Evolutionary conservation across 2,888 invertebrate genomes (phyloP).

Genomic region (Tenodera sinensis): DNA sequence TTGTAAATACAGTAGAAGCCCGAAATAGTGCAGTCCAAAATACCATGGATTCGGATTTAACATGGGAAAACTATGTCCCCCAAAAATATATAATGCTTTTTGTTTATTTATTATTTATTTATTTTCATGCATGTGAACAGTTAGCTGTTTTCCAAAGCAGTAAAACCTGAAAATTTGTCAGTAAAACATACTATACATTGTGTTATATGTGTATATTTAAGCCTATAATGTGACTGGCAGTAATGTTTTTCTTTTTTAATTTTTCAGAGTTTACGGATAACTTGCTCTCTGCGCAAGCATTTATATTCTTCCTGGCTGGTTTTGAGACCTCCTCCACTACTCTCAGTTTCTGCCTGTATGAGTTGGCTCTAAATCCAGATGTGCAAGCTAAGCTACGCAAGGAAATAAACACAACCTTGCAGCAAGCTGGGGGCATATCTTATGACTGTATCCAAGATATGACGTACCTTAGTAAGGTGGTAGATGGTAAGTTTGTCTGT

Average conservation of each 20-base stretch:
- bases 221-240: no score
- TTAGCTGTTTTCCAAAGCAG: no score
- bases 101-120: no score
- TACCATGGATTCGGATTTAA: no score
- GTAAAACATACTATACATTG: no score
- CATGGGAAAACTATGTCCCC: no score
- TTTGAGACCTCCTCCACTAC: slow-evolving; percentile 10
- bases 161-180: no score
- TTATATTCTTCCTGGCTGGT: slow-evolving; percentile 1
- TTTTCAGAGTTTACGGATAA: not conserved
- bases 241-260: not conserved
- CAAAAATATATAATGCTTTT: no score
- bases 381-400: not conserved
- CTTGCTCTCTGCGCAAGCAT: not conserved
- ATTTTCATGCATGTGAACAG: no score
- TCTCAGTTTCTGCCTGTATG: slow-evolving; percentile 8
- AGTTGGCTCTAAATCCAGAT: slow-evolving; percentile 1
- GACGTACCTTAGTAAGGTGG: not conserved
- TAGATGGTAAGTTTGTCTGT: not conserved
- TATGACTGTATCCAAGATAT: slow-evolving; percentile 1
- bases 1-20: no score
- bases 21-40: no score
- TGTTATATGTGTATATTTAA: no score
- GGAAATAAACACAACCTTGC: not conserved
- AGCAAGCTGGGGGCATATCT: not conserved